Evolutionary conservation across 2,797 vertebrate species (phyloP).

Genomic region (Danio jaintianensis): DNA sequence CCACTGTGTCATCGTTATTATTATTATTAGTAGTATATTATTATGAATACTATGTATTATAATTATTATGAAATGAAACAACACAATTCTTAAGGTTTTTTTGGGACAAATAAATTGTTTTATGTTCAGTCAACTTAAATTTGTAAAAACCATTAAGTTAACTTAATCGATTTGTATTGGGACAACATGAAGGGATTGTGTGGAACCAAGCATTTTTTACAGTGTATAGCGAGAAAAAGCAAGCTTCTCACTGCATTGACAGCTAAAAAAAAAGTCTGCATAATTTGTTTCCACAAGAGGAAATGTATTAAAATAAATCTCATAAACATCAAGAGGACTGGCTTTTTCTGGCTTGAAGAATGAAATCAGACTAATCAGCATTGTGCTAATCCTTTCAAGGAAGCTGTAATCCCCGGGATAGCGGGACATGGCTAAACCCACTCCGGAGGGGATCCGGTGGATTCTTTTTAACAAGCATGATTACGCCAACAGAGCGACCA

Average conservation of each 20-base stretch:
- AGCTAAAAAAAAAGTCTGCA: constrained; percentile 48
- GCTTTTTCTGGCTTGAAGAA: constrained; percentile 50
- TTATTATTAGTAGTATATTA: too few relatives aligned
- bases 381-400: constrained; percentile 61
- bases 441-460: constrained; percentile 46
- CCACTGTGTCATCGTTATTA: too few relatives aligned
- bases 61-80: too few relatives aligned
- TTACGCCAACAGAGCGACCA: constrained; percentile 35
- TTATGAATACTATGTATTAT: too few relatives aligned
- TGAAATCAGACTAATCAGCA: constrained; percentile 64
- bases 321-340: constrained; percentile 58
- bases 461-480: constrained; percentile 50
- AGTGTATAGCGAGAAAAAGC: too few relatives aligned
- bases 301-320: constrained; percentile 63
- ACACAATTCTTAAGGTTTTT: too few relatives aligned
- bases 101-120: too few relatives aligned
- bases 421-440: constrained; percentile 48
- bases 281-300: constrained; percentile 63
- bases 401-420: constrained; percentile 58
- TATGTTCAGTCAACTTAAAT: too few relatives aligned
- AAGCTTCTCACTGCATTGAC: constrained; percentile 49
- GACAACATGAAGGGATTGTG: too few relatives aligned
- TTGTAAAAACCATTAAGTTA: too few relatives aligned
- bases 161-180: too few relatives aligned
- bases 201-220: too few relatives aligned